A percentile compares a stretch with the other conserved stretches of the same genome.
Evolutionary conservation across 2,797 vertebrate genomes (phyloP).

Genomic region (Scolopax rusticola): DNA sequence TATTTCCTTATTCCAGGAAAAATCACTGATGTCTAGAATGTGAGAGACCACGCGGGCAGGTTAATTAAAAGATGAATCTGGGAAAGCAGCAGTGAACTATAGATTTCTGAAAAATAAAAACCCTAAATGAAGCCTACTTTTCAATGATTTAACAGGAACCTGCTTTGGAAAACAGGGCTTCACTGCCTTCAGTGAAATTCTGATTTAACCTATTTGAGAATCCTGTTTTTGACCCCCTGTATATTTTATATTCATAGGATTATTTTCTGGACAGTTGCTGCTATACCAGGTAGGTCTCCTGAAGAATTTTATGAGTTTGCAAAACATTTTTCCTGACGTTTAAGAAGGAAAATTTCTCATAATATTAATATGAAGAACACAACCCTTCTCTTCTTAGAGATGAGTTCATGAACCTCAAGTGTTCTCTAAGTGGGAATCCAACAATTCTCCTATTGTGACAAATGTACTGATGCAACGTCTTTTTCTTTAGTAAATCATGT

Average conservation of each 20-base stretch:
- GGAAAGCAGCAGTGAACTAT: neutral
- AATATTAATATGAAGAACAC: neutral
- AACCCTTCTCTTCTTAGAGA: neutral
- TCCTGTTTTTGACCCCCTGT: neutral
- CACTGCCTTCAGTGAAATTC: neutral
- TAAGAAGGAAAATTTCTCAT: neutral
- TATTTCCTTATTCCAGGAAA: constrained; percentile 62
- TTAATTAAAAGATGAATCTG: constrained; percentile 11
- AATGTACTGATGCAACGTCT: no score
- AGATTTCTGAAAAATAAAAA: neutral
- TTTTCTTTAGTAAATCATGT: neutral
- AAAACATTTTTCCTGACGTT: neutral
- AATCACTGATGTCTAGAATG: neutral
- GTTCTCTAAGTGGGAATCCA: neutral
- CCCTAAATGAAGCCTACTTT: neutral
- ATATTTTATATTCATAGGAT: neutral
- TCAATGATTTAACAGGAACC: neutral
- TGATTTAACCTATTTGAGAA: neutral
- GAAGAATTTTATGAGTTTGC: neutral
- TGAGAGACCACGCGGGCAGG: neutral
- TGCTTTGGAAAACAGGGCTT: neutral
- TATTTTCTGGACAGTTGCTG: neutral
- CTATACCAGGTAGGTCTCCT: neutral
- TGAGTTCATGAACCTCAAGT: neutral
- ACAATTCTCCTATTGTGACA: fast-evolving